These are phyloP conservation scores for Lasioglossum albipes DNA, from an alignment of 1,140 invertebrate species.

Conservation along the genomic window DNA sequence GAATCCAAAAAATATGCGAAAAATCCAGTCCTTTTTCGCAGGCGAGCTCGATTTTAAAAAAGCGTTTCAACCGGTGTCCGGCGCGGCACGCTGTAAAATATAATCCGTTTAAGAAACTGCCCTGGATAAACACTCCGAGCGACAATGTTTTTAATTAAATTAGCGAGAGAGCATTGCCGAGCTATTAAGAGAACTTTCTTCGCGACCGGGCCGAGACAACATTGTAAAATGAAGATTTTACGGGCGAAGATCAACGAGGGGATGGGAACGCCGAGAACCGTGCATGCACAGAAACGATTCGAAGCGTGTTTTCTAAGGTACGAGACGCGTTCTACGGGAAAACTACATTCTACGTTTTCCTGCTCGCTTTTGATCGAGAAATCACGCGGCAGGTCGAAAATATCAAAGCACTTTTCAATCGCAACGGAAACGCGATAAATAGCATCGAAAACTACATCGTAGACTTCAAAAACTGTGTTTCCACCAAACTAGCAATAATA, in stretches of 20 bases:
- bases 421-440: not conserved
- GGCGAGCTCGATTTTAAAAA: not conserved
- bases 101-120: not conserved
- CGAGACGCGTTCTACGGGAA: not conserved
- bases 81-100: not conserved
- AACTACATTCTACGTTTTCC: not conserved
- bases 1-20: not conserved
- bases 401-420: not conserved
- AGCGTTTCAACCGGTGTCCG: not conserved
- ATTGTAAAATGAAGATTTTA: not conserved
- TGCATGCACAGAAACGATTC: not conserved
- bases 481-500: too few species aligned
- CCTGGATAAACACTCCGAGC: not conserved
- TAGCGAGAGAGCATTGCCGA: not conserved
- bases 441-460: too few species aligned
- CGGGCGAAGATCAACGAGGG: not conserved
- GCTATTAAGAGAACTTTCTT: not conserved
- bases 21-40: too few species aligned
- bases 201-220: not conserved
- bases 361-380: not conserved
- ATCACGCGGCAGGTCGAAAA: not conserved
- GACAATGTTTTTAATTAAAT: slow-evolving; percentile 4
- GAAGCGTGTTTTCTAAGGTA: not conserved
- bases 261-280: not conserved
- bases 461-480: too few species aligned